A percentile compares a stretch with the other conserved stretches of the same genome.
phyloP scores from a whole-genome alignment of 2,888 invertebrate species.

The Elmis aenea region DNA sequence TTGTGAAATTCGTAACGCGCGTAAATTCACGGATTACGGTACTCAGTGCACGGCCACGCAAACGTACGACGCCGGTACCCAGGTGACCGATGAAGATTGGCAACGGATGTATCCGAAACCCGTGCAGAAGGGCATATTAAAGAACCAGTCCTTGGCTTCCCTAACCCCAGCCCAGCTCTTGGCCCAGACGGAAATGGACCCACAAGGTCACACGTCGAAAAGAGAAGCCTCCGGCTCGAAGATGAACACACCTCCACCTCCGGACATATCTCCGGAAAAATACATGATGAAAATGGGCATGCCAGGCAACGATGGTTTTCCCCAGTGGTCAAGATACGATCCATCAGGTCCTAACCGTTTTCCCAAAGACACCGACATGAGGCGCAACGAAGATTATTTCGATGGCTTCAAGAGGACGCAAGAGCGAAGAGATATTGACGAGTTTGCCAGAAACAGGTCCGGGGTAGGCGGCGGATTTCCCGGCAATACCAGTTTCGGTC shows the following conservation, averaged over 20 bases:
- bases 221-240: no score
- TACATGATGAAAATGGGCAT: neutral
- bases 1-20: constrained; percentile 35
- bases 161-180: constrained; percentile 44
- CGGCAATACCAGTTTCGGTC: no score
- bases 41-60: constrained; percentile 29
- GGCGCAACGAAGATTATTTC: no score
- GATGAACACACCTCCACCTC: constrained; percentile 2
- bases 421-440: no score
- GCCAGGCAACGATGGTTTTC: constrained; percentile 2
- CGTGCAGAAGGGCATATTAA: constrained; percentile 27
- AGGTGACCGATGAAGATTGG: constrained; percentile 40
- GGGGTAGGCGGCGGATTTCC: no score
- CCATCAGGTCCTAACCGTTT: no score
- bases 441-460: no score
- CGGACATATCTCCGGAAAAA: constrained; percentile 4
- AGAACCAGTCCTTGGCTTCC: constrained; percentile 39
- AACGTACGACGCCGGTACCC: constrained; percentile 35
- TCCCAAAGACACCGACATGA: no score
- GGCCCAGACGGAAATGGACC: constrained; percentile 11
- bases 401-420: no score
- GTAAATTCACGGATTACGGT: constrained; percentile 25
- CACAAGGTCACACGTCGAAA: no score
- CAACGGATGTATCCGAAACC: constrained; percentile 24
- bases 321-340: neutral